Conservation (phyloP, 1,140 invertebrate genomes). For the Drosophila sp. region DNA sequence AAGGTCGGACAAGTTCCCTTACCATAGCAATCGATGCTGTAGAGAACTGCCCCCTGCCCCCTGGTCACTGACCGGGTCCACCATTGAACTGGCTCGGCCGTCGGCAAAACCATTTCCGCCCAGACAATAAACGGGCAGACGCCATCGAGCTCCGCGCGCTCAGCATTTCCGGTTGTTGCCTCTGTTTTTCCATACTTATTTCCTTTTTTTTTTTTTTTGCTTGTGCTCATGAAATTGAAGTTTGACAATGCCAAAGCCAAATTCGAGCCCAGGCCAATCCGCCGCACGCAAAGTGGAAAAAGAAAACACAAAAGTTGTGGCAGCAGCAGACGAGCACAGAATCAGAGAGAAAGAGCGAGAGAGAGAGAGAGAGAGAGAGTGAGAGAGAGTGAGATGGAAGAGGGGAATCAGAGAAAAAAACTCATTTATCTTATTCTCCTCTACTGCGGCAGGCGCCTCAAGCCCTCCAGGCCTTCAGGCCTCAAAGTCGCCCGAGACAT, state of each 20-base stretch:
- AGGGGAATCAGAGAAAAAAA: slow-evolving; percentile 53
- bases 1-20: not conserved
- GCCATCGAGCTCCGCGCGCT: slow-evolving; percentile 36
- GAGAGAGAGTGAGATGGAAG: not conserved
- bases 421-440: slow-evolving; percentile 71
- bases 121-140: slow-evolving; percentile 70
- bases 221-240: slow-evolving; percentile 55
- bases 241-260: slow-evolving; percentile 64
- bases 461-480: slow-evolving; percentile 39
- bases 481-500: slow-evolving; percentile 63
- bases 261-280: slow-evolving; percentile 49
- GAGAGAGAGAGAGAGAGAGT: not conserved
- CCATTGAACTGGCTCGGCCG: slow-evolving; percentile 41
- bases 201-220: slow-evolving; percentile 48
- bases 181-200: slow-evolving; percentile 35
- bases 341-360: not conserved
- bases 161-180: slow-evolving; percentile 58
- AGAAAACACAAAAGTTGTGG: slow-evolving; percentile 43
- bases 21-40: slow-evolving; percentile 48
- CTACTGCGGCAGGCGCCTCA: slow-evolving; percentile 28
- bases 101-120: slow-evolving; percentile 75
- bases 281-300: slow-evolving; percentile 55
- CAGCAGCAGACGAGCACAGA: slow-evolving; percentile 16
- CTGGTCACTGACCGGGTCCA: not conserved
- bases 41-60: slow-evolving; percentile 16